A percentile compares a stretch with the other conserved stretches of the same genome.
Conservation (phyloP, 1,140 invertebrate genomes). For the Magallana angulata region DNA sequence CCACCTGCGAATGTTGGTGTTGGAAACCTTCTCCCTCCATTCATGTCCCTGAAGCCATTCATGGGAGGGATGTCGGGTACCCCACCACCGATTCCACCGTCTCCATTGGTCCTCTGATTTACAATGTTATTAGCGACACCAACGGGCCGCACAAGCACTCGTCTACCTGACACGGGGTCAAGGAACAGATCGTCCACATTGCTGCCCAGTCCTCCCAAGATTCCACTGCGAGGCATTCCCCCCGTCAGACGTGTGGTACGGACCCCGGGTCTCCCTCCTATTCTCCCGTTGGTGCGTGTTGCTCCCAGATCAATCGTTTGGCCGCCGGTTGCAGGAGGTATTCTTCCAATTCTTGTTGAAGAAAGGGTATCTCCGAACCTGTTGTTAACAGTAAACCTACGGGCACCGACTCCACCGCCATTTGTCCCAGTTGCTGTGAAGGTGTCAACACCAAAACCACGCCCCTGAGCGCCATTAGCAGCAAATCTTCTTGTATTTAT, state of each 20-base stretch:
- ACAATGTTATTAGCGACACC: constrained; percentile 11
- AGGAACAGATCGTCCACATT: constrained; percentile 19
- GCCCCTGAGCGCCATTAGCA: not conserved
- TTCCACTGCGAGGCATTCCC: constrained; percentile 13
- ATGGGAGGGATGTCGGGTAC: not conserved
- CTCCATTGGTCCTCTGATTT: not conserved
- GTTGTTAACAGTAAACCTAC: not conserved
- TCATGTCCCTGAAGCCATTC: not conserved
- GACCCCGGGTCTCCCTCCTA: not conserved
- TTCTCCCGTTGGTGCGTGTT: not conserved
- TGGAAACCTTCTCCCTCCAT: not conserved
- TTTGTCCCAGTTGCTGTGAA: not conserved
- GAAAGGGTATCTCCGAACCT: not conserved
- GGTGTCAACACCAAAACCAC: not conserved
- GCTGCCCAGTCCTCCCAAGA: not conserved
- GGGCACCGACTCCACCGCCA: not conserved
- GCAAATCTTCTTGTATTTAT: constrained; percentile 10
- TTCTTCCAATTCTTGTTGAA: constrained; percentile 17
- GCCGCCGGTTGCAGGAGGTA: not conserved
- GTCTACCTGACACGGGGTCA: not conserved
- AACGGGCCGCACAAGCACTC: not conserved
- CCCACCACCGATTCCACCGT: not conserved
- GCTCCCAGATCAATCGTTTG: constrained; percentile 1
- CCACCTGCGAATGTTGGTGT: constrained; percentile 19
- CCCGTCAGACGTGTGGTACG: constrained; percentile 8